Evolutionary conservation across 2,113 vertebrate species (phyloP).

Genomic region (Philantomba maxwellii): DNA sequence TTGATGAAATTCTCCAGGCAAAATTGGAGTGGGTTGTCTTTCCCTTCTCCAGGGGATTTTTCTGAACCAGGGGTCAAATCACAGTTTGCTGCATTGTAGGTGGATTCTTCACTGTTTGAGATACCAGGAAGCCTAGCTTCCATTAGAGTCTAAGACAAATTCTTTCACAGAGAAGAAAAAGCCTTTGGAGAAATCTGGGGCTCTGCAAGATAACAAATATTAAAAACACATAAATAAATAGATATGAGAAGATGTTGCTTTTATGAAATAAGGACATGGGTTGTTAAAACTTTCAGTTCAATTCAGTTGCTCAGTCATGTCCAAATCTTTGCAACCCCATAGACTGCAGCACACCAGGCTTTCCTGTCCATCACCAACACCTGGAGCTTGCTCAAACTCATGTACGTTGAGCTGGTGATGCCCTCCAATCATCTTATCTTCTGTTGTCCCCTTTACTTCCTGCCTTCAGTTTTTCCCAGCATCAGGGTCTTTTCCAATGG

Average conservation of each 20-base stretch:
- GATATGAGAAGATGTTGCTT: neutral
- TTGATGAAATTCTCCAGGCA: neutral
- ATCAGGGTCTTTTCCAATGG: neutral
- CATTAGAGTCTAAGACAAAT: neutral
- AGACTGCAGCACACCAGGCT: neutral
- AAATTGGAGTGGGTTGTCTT: neutral
- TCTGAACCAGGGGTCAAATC: neutral
- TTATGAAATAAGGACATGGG: neutral
- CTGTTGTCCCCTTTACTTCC: neutral
- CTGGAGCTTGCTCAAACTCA: neutral
- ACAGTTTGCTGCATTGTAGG: neutral
- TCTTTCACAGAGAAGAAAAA: neutral
- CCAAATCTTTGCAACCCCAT: neutral
- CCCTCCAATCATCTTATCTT: neutral
- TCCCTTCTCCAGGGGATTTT: neutral
- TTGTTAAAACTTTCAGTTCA: neutral
- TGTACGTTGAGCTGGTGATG: neutral
- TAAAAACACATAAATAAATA: neutral
- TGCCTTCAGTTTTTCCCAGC: neutral
- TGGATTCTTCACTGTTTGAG: neutral
- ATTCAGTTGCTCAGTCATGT: neutral
- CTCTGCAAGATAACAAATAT: neutral
- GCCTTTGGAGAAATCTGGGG: neutral
- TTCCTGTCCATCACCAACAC: neutral
- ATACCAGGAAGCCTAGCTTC: neutral